These are phyloP conservation scores for Onychomys arenicola DNA, from an alignment of 2,797 vertebrate species.

Conservation along the genomic window DNA sequence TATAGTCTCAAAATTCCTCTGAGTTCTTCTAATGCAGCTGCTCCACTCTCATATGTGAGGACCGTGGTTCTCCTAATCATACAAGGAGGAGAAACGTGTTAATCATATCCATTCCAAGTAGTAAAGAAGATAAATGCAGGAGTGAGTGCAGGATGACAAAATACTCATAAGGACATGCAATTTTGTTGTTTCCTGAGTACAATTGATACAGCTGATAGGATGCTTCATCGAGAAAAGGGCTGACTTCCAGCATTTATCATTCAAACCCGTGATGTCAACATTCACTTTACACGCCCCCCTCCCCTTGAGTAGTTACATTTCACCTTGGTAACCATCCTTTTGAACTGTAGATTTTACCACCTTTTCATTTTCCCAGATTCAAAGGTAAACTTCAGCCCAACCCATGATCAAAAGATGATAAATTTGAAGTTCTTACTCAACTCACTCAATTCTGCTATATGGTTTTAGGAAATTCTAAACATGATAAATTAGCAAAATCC, in stretches of 20 bases:
- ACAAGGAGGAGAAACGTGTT: neutral
- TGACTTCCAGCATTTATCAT: neutral
- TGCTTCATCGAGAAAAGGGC: neutral
- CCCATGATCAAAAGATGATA: neutral
- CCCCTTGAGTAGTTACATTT: neutral
- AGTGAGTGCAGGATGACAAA: neutral
- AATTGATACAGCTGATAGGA: neutral
- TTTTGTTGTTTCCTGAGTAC: constrained; percentile 4
- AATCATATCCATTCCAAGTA: neutral
- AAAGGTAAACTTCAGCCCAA: neutral
- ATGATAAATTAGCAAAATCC: neutral
- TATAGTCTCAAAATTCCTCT: neutral
- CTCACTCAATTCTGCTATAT: neutral
- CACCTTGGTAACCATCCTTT: neutral
- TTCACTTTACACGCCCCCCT: neutral
- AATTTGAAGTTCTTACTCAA: constrained; percentile 15
- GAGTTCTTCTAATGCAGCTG: neutral
- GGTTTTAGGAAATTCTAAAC: constrained; percentile 29
- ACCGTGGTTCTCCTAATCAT: neutral
- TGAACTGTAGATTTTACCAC: neutral
- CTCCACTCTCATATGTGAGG: neutral
- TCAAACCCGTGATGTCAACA: neutral
- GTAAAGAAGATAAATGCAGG: neutral
- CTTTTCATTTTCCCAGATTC: neutral
- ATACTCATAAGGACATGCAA: neutral